These are phyloP conservation scores for Montipora capitata DNA, from an alignment of 92 coral and sea anemone genomes.

Conservation along the genomic window DNA sequence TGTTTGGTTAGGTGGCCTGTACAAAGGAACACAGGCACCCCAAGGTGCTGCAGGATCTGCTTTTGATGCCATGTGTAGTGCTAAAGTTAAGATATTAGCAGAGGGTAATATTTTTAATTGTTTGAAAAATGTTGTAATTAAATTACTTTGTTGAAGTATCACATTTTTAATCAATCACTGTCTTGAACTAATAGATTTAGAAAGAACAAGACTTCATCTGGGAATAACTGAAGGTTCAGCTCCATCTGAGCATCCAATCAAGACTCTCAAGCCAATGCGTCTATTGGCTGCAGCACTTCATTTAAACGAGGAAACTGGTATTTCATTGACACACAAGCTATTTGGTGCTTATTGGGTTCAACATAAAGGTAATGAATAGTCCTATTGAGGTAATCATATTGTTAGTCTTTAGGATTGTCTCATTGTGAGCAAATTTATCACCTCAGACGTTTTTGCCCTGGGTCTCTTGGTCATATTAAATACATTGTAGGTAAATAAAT, in stretches of 20 bases:
- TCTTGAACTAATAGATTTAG: conserved; percentile 69
- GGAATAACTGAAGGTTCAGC: conserved; percentile 68
- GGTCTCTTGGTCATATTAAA: no score
- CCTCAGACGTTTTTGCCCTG: no score
- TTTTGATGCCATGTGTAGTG: conserved; percentile 75
- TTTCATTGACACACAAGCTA: conserved; percentile 87
- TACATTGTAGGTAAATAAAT: no score
- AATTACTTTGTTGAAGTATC: background rate
- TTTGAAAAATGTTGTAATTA: background rate
- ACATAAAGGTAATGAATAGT: conserved; percentile 65
- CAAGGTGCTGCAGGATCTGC: conserved; percentile 79
- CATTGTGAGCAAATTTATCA: no score
- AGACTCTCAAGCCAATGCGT: conserved; percentile 91
- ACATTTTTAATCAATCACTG: background rate
- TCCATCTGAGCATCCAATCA: conserved; percentile 88
- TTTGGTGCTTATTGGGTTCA: conserved; percentile 90
- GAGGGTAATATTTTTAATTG: conserved; percentile 71
- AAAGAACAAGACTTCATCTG: conserved; percentile 78
- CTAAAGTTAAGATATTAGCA: conserved; percentile 78
- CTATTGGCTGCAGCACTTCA: conserved; percentile 93
- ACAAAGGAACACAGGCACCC: conserved; percentile 87
- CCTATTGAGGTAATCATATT: no score
- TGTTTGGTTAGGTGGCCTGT: conserved; percentile 86
- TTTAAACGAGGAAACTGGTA: conserved; percentile 69
- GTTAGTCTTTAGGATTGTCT: no score